Base-by-base conservation (phyloP, 2,113 vertebrate species). In the Eurystomus gularis region DNA sequence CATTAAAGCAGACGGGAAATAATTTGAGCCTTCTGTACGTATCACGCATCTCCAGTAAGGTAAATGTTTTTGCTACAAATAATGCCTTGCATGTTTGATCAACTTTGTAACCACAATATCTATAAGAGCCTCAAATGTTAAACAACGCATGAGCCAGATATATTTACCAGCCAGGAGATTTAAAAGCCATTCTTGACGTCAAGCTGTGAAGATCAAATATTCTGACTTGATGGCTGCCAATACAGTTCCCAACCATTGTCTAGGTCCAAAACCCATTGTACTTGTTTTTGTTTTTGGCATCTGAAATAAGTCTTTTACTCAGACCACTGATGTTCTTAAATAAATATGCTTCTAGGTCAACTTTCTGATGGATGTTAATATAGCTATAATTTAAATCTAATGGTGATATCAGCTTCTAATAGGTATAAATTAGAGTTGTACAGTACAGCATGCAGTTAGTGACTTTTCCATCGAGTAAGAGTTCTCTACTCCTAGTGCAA, bases 191-290 rank as follows among this genome's bases (percentile, higher is more conserved):
- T 94, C 88, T 91, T 98, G 97, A 98, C 95, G 95, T 98, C 97
- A 98, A 97, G 96, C 96, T 70, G 95, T 81, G 90, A 96, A 98
- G 97, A 98, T 97, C 96, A 98, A 97, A 97, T 97, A 97, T 87
- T 88, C 95, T 75, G 77, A 85, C 91, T 94, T 89, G 94, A 93
- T 46, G 93, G 96, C 96, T 96, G 88, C 97, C 97, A 97, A 49
- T 94, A 92, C 10, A 2, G 70, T 94, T 97, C 97, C 95, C 96
- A 96, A 96, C 90, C 94, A 97, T 97, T 96, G 94, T 95, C 93
- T 75, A 92, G 80, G 82, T 98, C 97, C 97, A 97, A 96, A 98
- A n/a, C 96, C 96, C 93, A 95, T 95, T 94, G 86, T 96, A 86
- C 93, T 97, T 97, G 92, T 86, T 96, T 97, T 97, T 97, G 76